phyloP scores from a whole-genome alignment of 2,797 vertebrate species.

The Cichlasoma orientale region DNA sequence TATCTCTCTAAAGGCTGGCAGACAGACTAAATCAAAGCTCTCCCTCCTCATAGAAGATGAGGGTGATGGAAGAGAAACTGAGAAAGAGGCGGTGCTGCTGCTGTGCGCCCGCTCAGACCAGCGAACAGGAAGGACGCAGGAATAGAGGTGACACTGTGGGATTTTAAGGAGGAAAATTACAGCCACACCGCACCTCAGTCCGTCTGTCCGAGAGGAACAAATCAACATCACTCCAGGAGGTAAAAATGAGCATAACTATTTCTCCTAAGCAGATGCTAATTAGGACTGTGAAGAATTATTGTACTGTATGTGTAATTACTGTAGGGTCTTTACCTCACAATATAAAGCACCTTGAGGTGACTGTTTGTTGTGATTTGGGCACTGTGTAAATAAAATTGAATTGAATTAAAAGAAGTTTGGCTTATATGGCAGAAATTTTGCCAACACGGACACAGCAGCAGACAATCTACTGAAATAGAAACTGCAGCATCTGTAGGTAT shows the following conservation, averaged over 20 bases:
- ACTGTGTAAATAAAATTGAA: no score
- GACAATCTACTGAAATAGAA: neutral
- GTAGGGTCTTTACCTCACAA: no score
- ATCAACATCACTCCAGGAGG: slow-evolving; percentile 2
- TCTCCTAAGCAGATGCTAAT: neutral
- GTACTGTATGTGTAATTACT: no score
- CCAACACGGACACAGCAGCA: neutral
- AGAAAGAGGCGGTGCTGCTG: neutral
- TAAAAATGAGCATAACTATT: slow-evolving; percentile 10
- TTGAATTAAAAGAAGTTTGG: no score
- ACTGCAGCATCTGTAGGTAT: slow-evolving; percentile 23
- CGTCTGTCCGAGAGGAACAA: slow-evolving; percentile 6
- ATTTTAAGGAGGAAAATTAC: neutral
- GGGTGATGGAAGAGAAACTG: slow-evolving; percentile 5
- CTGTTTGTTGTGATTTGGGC: no score
- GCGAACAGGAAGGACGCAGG: neutral
- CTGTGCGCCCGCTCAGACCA: neutral
- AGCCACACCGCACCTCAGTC: neutral
- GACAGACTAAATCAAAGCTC: slow-evolving; percentile 9
- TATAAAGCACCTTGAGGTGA: no score
- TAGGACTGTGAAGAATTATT: neutral
- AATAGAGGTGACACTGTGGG: slow-evolving; percentile 19
- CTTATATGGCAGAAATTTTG: neutral
- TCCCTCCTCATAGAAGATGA: slow-evolving; percentile 13
- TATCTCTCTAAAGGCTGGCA: slow-evolving; percentile 1